phyloP scores from a whole-genome alignment of 1,140 invertebrate species.

The Laupala kohalensis region DNA sequence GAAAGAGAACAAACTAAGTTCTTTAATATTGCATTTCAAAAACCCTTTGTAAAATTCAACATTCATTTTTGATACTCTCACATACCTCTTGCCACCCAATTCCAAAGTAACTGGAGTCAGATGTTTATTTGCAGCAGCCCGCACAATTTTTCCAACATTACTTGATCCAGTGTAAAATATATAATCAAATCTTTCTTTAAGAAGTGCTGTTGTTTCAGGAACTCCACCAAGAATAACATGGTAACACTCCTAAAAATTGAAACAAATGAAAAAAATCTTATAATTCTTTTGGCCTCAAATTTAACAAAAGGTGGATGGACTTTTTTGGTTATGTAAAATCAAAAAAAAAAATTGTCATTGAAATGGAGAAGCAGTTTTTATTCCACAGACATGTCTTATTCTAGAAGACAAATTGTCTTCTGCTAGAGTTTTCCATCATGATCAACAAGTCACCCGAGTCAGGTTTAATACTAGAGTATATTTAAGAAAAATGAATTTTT shows the following conservation, averaged over 20 bases:
- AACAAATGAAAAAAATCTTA: background rate
- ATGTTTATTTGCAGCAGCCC: conserved; percentile 76
- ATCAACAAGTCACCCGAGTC: no score
- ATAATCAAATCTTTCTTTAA: conserved; percentile 88
- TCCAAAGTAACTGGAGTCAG: conserved; percentile 91
- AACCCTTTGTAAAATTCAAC: no score
- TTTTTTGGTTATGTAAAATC: background rate
- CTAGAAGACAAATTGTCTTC: no score
- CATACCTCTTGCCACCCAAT: conserved; percentile 86
- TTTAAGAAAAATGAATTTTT: no score
- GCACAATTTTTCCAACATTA: conserved; percentile 72
- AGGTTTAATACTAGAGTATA: no score
- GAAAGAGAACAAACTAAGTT: no score
- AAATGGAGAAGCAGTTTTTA: no score
- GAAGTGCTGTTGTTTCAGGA: conserved; percentile 67
- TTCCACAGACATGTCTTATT: background rate
- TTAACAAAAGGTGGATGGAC: background rate
- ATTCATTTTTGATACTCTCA: no score
- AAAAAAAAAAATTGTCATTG: no score
- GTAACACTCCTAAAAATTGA: conserved; percentile 40
- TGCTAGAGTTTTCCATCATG: no score
- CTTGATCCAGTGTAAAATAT: conserved; percentile 95
- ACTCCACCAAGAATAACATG: conserved; percentile 66
- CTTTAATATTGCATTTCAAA: background rate
- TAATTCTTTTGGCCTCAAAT: no score